Conservation (phyloP, 2,113 vertebrate genomes). For the Cromileptes altivelis region DNA sequence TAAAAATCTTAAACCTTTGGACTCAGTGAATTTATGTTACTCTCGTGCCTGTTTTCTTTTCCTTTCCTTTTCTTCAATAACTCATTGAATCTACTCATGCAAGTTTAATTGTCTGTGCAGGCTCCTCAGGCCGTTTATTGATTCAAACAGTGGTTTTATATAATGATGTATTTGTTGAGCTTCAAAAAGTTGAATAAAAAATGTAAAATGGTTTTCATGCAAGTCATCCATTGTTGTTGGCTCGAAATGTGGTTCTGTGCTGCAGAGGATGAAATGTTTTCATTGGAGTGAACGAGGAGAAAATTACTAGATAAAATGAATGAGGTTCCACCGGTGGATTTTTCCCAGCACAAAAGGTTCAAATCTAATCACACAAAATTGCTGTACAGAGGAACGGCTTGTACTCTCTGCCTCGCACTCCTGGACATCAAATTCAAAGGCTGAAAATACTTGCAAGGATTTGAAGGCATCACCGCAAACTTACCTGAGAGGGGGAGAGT, state of each 20-base stretch:
- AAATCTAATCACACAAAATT: conserved; percentile 37
- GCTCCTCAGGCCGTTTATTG: conserved; percentile 30
- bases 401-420: neutral
- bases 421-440: conserved; percentile 33
- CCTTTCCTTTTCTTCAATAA: conserved; percentile 9
- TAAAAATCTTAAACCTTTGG: neutral
- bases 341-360: conserved; percentile 8
- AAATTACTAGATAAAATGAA: neutral
- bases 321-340: neutral
- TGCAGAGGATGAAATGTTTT: neutral
- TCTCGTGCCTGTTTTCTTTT: conserved; percentile 6
- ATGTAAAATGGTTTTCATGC: neutral
- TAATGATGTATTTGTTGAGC: conserved; percentile 15
- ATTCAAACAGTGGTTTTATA: conserved; percentile 27
- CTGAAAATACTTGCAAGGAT: conserved; percentile 24
- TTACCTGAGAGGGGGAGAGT: conserved; percentile 89
- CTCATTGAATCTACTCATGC: conserved; percentile 10
- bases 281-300: neutral
- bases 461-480: conserved; percentile 35
- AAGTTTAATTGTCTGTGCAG: conserved; percentile 46
- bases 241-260: neutral
- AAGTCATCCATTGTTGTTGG: neutral
- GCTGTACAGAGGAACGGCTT: conserved; percentile 24
- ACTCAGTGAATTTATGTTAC: neutral
- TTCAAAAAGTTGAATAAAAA: neutral